Evolutionary conservation across 2,113 vertebrate species (phyloP).

Genomic region (Ancistrus triradiatus): DNA sequence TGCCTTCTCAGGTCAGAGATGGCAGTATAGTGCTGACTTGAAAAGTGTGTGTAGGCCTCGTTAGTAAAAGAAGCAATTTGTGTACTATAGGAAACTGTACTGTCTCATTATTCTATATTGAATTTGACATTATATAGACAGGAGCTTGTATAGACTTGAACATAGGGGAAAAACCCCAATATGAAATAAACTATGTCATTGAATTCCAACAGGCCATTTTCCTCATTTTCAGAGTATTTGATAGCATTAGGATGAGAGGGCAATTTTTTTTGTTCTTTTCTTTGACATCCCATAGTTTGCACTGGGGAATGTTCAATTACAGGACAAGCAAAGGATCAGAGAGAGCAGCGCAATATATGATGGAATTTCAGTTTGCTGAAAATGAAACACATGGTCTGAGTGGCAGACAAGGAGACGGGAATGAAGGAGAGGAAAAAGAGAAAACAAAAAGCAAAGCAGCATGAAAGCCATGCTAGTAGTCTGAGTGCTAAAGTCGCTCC

Average conservation of each 20-base stretch:
- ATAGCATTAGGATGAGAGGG: conserved; percentile 21
- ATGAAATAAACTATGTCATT: conserved; percentile 14
- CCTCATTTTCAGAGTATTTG: conserved; percentile 22
- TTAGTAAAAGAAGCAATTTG: too few relatives aligned
- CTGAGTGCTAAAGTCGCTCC: conserved; percentile 66
- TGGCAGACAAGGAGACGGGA: conserved; percentile 46
- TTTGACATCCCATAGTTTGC: conserved; percentile 55
- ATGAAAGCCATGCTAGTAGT: conserved; percentile 57
- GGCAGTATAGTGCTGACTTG: too few relatives aligned
- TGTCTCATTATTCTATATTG: too few relatives aligned
- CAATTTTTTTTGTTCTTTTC: conserved; percentile 31
- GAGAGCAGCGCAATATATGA: conserved; percentile 57
- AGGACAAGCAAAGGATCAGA: conserved; percentile 59
- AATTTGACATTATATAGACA: too few relatives aligned
- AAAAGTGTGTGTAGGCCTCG: too few relatives aligned
- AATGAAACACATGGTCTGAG: conserved; percentile 58
- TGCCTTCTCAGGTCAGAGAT: too few relatives aligned
- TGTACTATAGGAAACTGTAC: too few relatives aligned
- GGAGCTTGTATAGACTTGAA: neutral
- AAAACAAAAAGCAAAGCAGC: conserved; percentile 48
- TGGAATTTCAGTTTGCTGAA: conserved; percentile 62
- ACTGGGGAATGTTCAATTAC: conserved; percentile 68
- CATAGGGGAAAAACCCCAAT: neutral
- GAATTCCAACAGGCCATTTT: conserved; percentile 18
- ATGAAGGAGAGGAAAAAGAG: conserved; percentile 13